A percentile compares a stretch with the other conserved stretches of the same genome.
These are phyloP conservation scores for Itoplectis maculator DNA, from an alignment of 2,888 invertebrate genomes.

Conservation along the genomic window DNA sequence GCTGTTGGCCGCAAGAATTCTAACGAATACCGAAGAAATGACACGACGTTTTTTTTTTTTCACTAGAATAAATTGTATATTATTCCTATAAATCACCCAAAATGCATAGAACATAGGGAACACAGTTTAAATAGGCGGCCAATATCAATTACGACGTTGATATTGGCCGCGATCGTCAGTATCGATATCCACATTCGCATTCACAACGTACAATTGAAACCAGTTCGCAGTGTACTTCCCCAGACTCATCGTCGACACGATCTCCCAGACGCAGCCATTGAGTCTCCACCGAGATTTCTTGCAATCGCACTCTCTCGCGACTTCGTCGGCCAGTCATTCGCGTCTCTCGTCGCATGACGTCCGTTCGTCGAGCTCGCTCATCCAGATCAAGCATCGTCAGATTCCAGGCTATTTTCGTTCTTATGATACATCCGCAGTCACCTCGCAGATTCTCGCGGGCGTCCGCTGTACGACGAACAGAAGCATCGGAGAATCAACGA, in stretches of 20 bases:
- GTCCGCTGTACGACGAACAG: conserved; percentile 38
- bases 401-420: conserved; percentile 60
- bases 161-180: not conserved
- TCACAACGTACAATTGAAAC: not conserved
- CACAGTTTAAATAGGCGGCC: no score
- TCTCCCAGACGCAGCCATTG: not conserved
- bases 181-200: not conserved
- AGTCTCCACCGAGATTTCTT: conserved; percentile 16
- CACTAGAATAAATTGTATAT: not conserved
- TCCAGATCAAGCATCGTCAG: not conserved
- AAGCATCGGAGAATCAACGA: conserved; percentile 46
- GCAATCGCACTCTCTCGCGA: not conserved
- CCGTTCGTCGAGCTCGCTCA: conserved; percentile 2
- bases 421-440: conserved; percentile 41
- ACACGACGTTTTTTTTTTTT: conserved; percentile 26
- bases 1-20: conserved; percentile 38
- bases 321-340: conserved; percentile 12
- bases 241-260: conserved; percentile 26
- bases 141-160: not conserved
- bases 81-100: not conserved
- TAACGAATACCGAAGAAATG: conserved; percentile 26
- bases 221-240: not conserved
- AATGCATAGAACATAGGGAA: not conserved
- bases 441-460: conserved; percentile 60
- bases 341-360: conserved; percentile 25